Evolutionary conservation across 2,797 vertebrate genomes (phyloP), one percentile per base, ranked within the genome.

Genomic region (Tauraco hartlaubi): DNA sequence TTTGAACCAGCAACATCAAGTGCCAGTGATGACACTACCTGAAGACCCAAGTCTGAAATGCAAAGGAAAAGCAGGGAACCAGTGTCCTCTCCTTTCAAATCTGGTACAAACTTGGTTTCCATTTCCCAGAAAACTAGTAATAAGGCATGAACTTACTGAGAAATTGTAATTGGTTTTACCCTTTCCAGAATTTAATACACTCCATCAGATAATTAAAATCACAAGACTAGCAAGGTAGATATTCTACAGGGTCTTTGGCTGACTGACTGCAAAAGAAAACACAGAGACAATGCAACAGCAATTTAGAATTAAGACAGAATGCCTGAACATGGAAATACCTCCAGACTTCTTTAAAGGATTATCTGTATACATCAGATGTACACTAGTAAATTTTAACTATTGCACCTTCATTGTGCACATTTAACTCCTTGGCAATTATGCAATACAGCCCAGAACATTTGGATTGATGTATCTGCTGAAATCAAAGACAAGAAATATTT

Each of bases 141-240:
- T 55, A 88, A 64, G 35, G 33, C 39, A 62, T 25, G 26, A 88
- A 80, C 20, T 80, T 39, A 35, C 33, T 41, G 22, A 90, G 66
- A 83, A 86, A 69, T 26, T 77, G 54, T 33, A 64, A 92, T 75
- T 20, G 39, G 79, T 86, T 97, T 95, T 90, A 69, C 51, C 88
- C 81, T 87, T 94, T 79, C 83, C 49, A 94, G 91, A 94, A 96
- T 94, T 90, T 95, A 97, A 91, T 69, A 92, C 92, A 96, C 74
- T 66, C 25, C 37, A 95, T 91, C 71, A 94, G 75, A 94, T 95
- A 97, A 97, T 97, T 97, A 97, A 96, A 97, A 96, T 88, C 59
- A 15, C 82, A 95, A 95, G 94, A 90, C 78, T 96, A 35, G 37
- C 51, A 95, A 96, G 74, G 81, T 96, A 92, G 94, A 92, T 56